phyloP scores from a whole-genome alignment of 1,140 invertebrate species.

The Eriocheir sinensis region DNA sequence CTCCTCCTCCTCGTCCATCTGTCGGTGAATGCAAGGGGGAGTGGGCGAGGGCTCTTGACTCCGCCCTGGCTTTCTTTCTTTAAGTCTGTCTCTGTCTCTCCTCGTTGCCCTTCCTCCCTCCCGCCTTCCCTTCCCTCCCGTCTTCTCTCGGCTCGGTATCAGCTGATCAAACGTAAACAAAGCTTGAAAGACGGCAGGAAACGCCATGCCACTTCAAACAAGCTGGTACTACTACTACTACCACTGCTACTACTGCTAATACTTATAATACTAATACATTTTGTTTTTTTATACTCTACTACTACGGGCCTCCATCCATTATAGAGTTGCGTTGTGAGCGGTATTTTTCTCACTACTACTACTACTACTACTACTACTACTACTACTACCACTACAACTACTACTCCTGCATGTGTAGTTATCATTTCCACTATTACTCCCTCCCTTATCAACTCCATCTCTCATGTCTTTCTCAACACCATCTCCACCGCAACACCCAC shows the following conservation, averaged over 20 bases:
- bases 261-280: no score
- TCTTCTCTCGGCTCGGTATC: background rate
- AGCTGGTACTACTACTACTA: no score
- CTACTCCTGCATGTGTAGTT: background rate
- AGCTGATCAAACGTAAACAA: constrained; percentile 31
- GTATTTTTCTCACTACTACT: no score
- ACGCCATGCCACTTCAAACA: background rate
- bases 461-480: background rate
- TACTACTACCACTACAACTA: background rate
- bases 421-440: constrained; percentile 26
- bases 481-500: constrained; percentile 13
- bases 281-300: no score
- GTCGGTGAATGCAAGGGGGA: background rate
- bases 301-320: no score
- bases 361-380: background rate
- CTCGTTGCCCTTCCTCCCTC: background rate
- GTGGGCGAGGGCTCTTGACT: background rate
- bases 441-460: background rate
- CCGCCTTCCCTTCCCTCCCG: background rate
- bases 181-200: background rate
- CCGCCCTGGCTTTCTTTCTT: background rate
- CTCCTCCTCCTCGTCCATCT: constrained; percentile 24
- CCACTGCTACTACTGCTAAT: no score
- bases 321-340: no score
- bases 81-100: constrained; percentile 10